These are phyloP conservation scores for Sitobion miscanthi DNA, from an alignment of 1,140 invertebrate genomes.

Conservation along the genomic window DNA sequence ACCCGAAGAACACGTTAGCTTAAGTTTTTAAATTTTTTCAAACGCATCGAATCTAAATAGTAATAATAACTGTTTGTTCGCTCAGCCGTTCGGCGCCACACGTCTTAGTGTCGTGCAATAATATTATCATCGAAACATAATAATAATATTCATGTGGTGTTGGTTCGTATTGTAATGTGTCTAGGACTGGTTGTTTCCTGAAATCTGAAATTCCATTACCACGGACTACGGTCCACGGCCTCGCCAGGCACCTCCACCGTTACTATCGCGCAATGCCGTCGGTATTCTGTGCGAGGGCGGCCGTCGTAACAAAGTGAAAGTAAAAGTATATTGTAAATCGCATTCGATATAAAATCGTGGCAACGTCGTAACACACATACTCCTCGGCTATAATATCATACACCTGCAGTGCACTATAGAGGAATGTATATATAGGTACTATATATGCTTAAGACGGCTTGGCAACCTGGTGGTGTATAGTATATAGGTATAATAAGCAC, in stretches of 20 bases:
- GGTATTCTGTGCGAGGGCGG: constrained; percentile 46
- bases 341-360: constrained; percentile 34
- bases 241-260: constrained; percentile 17
- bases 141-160: not conserved
- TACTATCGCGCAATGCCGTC: constrained; percentile 35
- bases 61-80: not conserved
- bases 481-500: not conserved
- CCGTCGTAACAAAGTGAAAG: constrained; percentile 40
- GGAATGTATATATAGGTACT: constrained; percentile 23
- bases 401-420: not conserved
- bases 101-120: not conserved
- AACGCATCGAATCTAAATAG: not conserved
- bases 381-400: not conserved
- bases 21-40: not conserved
- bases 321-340: constrained; percentile 43
- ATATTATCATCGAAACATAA: not conserved
- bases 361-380: constrained; percentile 45
- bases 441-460: constrained; percentile 27
- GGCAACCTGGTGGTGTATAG: constrained; percentile 38
- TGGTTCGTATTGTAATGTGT: not conserved
- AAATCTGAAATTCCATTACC: constrained; percentile 41
- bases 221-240: constrained; percentile 32
- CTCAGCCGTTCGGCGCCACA: not conserved
- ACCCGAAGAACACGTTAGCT: not conserved
- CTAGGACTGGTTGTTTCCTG: constrained; percentile 23